A percentile compares a stretch with the other conserved stretches of the same genome.
phyloP scores from a whole-genome alignment of 1,140 invertebrate genomes.

The Bombyx mandarina region DNA sequence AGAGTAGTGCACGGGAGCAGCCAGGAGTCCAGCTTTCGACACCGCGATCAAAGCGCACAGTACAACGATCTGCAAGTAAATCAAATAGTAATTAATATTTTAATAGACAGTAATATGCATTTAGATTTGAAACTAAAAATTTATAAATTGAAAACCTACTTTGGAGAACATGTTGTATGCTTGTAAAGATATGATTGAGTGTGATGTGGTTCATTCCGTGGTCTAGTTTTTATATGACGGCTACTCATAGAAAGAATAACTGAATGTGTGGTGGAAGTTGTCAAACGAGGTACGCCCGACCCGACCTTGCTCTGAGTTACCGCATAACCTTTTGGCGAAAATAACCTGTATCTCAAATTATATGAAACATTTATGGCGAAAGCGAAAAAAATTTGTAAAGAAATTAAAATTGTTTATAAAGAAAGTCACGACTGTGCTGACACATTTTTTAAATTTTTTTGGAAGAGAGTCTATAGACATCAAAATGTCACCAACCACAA shows the following conservation, averaged over 20 bases:
- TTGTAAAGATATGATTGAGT: conserved; percentile 8
- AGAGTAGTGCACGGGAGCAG: conserved; percentile 22
- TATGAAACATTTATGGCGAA: too few relatives aligned
- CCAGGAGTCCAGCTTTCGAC: conserved; percentile 31
- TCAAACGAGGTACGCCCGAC: neutral
- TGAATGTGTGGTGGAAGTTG: neutral
- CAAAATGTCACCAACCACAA: too few relatives aligned
- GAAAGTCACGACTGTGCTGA: too few relatives aligned
- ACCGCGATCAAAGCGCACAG: conserved; percentile 35
- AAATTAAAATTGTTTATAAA: too few relatives aligned
- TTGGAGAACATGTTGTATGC: conserved; percentile 25
- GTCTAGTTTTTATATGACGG: conserved; percentile 11
- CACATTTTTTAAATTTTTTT: too few relatives aligned
- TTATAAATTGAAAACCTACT: conserved; percentile 14
- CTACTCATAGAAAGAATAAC: neutral
- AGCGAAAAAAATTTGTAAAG: too few relatives aligned
- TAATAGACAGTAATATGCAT: too few relatives aligned
- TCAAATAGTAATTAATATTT: conserved; percentile 9
- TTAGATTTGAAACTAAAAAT: neutral
- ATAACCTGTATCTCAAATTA: too few relatives aligned
- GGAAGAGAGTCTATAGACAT: too few relatives aligned
- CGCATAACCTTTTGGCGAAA: too few relatives aligned
- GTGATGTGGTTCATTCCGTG: conserved; percentile 4
- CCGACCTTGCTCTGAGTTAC: conserved; percentile 1
- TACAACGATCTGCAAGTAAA: conserved; percentile 23